Evolutionary conservation across 2,888 invertebrate genomes (phyloP), one percentile per base, ranked within the genome.

Genomic region (Uropetala carovei): DNA sequence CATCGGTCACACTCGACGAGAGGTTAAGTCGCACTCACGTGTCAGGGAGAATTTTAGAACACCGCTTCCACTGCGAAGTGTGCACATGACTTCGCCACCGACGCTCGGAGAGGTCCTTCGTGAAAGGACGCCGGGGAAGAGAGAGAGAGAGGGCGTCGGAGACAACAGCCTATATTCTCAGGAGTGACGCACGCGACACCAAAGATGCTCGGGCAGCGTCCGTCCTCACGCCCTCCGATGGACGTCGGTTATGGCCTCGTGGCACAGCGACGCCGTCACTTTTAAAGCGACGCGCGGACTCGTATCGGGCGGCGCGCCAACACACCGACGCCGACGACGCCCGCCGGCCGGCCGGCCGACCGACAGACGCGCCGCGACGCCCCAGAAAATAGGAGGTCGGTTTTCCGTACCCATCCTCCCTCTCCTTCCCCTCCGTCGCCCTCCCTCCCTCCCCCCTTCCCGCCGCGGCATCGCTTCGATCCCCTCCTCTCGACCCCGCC

Each of bases 311-410:
- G 89, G n/a, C 89, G 89, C 89, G 89, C 89, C 89, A 89, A 89
- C 89, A 64, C 64, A 64, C 64, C 89, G 89, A 89, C 89, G 89
- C 89, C 89, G 89, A 89, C 60, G 64, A 89, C 86, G 86, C 86
- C 86, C 86, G 86, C 86, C 86, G 59, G 89, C 89, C 89, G 59
- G 89, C 64, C 89, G 89, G 64, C 89, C 89, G 89, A 58, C 86
- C 86, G 86, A 57, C 86, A 59, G 86, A 86, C 89, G 89, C 89
- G 89, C 89, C 89, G 89, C 60, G 89, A 89, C 89, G 89, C 89
- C 89, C 89, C 89, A 89, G 89, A 89, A 75, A 89, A 89, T 89
- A 89, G 89, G 89, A 89, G 89, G 89, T 89, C 68, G 89, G 89
- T 64, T 89, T 89, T 89, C 89, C 89, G 89, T 89, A 89, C 60